Conservation (phyloP, 2,797 vertebrate genomes). For the Channallabes apus region DNA sequence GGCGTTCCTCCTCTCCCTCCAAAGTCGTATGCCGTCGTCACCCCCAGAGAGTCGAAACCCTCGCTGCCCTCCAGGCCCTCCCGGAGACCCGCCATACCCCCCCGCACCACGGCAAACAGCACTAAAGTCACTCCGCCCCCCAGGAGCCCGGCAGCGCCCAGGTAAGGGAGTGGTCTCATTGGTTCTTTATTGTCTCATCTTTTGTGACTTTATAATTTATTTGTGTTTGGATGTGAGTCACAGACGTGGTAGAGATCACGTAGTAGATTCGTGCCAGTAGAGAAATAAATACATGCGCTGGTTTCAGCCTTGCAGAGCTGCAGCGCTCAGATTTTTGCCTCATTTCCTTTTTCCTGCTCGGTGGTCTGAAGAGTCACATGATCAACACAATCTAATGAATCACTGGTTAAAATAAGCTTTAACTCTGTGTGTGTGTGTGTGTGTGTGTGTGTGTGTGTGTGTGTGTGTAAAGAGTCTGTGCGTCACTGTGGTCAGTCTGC, state of each 20-base stretch:
- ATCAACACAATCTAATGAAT: slow-evolving; percentile 17
- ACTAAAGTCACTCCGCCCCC: background rate
- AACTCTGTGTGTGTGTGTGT: background rate
- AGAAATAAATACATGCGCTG: background rate
- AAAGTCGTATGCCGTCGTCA: slow-evolving; percentile 71
- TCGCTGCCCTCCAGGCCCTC: slow-evolving; percentile 60
- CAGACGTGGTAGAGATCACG: too few relatives aligned
- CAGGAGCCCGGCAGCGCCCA: slow-evolving; percentile 52
- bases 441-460: background rate
- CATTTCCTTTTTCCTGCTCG: slow-evolving; percentile 5
- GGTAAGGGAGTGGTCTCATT: slow-evolving; percentile 58
- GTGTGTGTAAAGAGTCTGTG: background rate
- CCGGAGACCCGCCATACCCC: slow-evolving; percentile 60
- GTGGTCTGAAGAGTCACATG: background rate
- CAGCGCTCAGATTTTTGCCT: background rate
- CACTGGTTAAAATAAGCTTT: slow-evolving; percentile 15
- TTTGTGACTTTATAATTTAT: background rate
- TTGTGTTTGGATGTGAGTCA: background rate
- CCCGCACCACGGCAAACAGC: slow-evolving; percentile 26
- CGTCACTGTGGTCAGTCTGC: background rate
- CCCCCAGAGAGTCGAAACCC: slow-evolving; percentile 50
- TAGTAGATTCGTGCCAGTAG: background rate
- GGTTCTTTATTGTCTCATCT: background rate
- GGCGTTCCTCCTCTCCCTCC: slow-evolving; percentile 78
- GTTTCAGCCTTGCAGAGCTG: background rate